Base-by-base conservation (phyloP, 2,113 vertebrate species). In the Nycticorax nycticorax region DNA sequence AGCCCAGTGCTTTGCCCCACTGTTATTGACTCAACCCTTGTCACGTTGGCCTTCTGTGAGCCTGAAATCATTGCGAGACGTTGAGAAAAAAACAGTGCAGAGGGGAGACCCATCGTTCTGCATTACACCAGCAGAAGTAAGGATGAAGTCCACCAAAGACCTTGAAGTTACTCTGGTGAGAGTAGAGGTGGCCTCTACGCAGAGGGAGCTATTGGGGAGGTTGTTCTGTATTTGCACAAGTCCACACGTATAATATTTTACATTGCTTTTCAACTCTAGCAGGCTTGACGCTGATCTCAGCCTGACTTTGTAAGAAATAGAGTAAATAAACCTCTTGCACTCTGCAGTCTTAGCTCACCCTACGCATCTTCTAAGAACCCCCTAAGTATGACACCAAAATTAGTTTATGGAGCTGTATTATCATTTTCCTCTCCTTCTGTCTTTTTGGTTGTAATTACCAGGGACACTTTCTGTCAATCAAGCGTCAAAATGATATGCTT, bases 41-140 rank as follows among this genome's bases (percentile, higher is more conserved):
- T 1, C 56, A 50, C 14, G 4, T 0, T 66, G n/a, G 17, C 6
- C 22, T 50, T 19, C 60, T 71, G 27, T 10, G 19, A 67, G 47
- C 52, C 35, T 47, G 53, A 66, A 85, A 71, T 41, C 37, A 24
- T 3, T 8, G 82, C 3, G 12, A 77, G 63, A 60, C 8, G 3
- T 0, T 16, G 32, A 59, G 53, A 30, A 52, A 69, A 69, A 39
- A 59, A n/a, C 21, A 47, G 14, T 15, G 21, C 8, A 50, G 74
- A 33, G n/a, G 45, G 35, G 33, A 66, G 11, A 33, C 17, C 2
- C 0, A 0, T 18, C 4, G 2, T 63, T 62, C 37, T 75, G 5
- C 5, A 0, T 39, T 43, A 8, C 4, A 2, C 10, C 0, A 0
- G 21, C 35, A 4, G 4, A 50, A 37, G 6, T 9, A 18, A 22